phyloP scores from a whole-genome alignment of 2,888 invertebrate genomes.

The Esperia sulphurella region DNA sequence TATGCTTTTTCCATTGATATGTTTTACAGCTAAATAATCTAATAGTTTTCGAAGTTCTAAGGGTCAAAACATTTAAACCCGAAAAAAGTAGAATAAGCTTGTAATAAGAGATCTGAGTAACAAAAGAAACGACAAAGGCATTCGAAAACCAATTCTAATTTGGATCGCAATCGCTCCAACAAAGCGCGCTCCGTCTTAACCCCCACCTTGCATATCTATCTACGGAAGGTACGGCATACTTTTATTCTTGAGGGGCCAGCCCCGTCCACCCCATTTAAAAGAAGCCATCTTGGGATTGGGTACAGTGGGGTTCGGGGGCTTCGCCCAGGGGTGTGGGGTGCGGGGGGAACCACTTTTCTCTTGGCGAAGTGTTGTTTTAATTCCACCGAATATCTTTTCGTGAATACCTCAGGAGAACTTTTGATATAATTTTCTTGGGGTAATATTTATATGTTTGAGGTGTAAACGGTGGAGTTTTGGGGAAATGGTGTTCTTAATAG shows the following conservation, averaged over 20 bases:
- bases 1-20: too few relatives aligned
- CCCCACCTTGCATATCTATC: conserved; percentile 58
- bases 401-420: conserved; percentile 73
- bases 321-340: conserved; percentile 29
- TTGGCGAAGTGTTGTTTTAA: conserved; percentile 77
- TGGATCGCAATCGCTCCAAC: conserved; percentile 62
- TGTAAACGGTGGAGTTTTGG: conserved; percentile 23
- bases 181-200: conserved; percentile 37
- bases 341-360: conserved; percentile 70
- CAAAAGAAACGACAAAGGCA: conserved; percentile 6
- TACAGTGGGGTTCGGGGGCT: conserved; percentile 41
- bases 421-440: conserved; percentile 72
- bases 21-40: too few relatives aligned
- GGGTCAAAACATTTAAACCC: too few relatives aligned
- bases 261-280: conserved; percentile 76
- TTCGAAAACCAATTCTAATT: conserved; percentile 63
- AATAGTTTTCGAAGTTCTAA: too few relatives aligned
- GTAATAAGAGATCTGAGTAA: too few relatives aligned
- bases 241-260: conserved; percentile 74
- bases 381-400: conserved; percentile 78
- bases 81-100: too few relatives aligned
- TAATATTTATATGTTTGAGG: conserved; percentile 67
- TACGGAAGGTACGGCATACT: conserved; percentile 69
- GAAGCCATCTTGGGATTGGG: conserved; percentile 77
- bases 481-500: background rate